phyloP scores from a whole-genome alignment of 2,113 vertebrate genomes.

The Felis catus region DNA sequence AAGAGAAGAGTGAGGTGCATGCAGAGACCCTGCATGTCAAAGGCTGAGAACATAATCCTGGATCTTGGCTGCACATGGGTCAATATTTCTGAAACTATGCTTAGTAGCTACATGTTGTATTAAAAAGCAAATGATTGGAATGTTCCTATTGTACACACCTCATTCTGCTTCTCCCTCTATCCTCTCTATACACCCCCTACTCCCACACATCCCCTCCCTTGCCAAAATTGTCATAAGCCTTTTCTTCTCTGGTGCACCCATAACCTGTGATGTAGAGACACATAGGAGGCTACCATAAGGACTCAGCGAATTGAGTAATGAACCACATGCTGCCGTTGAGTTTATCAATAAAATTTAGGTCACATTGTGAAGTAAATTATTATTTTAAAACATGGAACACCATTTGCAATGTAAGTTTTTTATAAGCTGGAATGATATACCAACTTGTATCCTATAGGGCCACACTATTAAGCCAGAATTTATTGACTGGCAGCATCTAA shows the following conservation, averaged over 20 bases:
- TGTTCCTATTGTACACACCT: not conserved
- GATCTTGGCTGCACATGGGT: rapidly evolving
- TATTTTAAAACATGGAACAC: not conserved
- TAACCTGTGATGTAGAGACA: not conserved
- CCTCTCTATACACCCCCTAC: rapidly evolving
- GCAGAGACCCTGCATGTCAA: not conserved
- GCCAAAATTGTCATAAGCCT: not conserved
- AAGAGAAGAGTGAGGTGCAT: not conserved
- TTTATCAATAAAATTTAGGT: not conserved
- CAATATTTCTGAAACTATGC: not conserved
- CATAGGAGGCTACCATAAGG: not conserved
- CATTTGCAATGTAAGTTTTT: not conserved
- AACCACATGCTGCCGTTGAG: not conserved
- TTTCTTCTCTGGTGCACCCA: not conserved
- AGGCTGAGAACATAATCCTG: not conserved
- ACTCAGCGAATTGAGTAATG: not conserved
- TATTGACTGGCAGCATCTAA: constrained; percentile 24
- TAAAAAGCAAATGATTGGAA: not conserved
- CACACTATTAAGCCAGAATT: not conserved
- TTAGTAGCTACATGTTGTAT: not conserved
- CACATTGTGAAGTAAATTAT: not conserved
- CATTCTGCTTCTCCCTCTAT: not conserved
- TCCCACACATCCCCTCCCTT: rapidly evolving
- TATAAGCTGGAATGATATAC: not conserved
- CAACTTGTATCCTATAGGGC: not conserved